A percentile compares a stretch with the other conserved stretches of the same genome.
Conservation (phyloP, 1,140 invertebrate species). For the Bombus superbus region DNA sequence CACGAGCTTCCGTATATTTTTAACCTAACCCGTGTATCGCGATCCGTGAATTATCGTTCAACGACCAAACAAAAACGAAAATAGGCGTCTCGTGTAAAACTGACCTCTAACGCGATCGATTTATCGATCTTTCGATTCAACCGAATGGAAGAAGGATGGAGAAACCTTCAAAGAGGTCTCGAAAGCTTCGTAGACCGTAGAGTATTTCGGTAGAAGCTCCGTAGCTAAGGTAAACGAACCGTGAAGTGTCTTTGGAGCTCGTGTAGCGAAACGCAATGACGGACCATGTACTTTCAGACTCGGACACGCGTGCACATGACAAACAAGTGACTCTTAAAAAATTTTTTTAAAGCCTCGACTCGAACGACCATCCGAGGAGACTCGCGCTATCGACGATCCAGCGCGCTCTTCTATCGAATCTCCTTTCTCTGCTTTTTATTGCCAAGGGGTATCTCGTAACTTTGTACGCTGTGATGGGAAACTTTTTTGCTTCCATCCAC, state of each 20-base stretch:
- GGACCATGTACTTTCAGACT: not conserved
- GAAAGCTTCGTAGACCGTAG: constrained; percentile 31
- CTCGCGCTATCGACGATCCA: not conserved
- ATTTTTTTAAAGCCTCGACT: not conserved
- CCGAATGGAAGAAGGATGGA: not conserved
- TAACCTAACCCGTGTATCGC: no score
- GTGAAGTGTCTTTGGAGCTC: constrained; percentile 13
- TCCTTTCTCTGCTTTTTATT: not conserved
- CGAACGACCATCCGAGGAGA: not conserved
- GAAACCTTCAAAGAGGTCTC: constrained; percentile 27
- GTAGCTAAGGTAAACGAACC: constrained; percentile 22
- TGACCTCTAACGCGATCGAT: not conserved
- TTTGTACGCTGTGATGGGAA: not conserved
- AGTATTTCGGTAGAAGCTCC: not conserved
- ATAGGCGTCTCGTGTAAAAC: not conserved
- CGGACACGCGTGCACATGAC: constrained; percentile 20
- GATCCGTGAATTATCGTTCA: not conserved
- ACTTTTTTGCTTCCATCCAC: no score
- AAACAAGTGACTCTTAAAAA: constrained; percentile 10
- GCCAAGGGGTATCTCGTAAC: not conserved
- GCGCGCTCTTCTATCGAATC: not conserved
- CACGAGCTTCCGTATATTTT: not conserved
- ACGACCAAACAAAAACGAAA: not conserved
- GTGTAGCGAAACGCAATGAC: not conserved
- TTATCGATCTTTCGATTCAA: constrained; percentile 25